Evolutionary conservation across 2,888 invertebrate genomes (phyloP).

Genomic region (Smittia sp.): DNA sequence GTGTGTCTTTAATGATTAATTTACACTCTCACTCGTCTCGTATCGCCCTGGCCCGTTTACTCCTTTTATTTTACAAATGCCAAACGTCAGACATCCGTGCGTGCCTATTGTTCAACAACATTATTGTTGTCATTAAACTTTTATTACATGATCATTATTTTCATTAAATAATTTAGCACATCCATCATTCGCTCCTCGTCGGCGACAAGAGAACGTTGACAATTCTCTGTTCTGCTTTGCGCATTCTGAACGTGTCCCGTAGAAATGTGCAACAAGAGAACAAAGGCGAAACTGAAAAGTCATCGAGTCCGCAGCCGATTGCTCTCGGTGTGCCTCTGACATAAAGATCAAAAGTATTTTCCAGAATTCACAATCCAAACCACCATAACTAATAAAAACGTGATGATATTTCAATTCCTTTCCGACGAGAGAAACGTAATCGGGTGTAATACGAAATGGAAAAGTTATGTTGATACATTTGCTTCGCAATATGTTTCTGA

Average conservation of each 20-base stretch:
- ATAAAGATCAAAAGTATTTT: constrained; percentile 16
- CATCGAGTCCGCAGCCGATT: constrained; percentile 13
- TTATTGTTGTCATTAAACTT: constrained; percentile 40
- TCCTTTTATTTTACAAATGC: constrained; percentile 23
- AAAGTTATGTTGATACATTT: constrained; percentile 30
- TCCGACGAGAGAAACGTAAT: constrained; percentile 11
- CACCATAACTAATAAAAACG: constrained; percentile 41
- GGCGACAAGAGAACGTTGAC: neutral
- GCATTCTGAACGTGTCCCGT: constrained; percentile 19
- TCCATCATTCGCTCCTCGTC: constrained; percentile 35
- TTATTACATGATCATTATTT: constrained; percentile 39
- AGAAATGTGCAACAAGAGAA: constrained; percentile 16
- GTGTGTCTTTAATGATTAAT: constrained; percentile 41
- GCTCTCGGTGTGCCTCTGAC: neutral
- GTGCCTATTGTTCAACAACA: constrained; percentile 12
- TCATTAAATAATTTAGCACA: constrained; percentile 41
- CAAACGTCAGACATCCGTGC: constrained; percentile 10
- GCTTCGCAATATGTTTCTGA: constrained; percentile 27
- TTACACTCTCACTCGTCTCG: constrained; percentile 21
- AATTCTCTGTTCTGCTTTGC: neutral
- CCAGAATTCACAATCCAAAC: constrained; percentile 22
- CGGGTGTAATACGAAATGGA: constrained; percentile 32
- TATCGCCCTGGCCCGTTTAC: neutral
- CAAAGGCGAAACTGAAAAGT: constrained; percentile 6
- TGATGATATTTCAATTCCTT: constrained; percentile 39